A percentile compares a stretch with the other conserved stretches of the same genome.
These are phyloP conservation scores for Periophthalmus modestus DNA, from an alignment of 2,113 vertebrate species.

Conservation along the genomic window DNA sequence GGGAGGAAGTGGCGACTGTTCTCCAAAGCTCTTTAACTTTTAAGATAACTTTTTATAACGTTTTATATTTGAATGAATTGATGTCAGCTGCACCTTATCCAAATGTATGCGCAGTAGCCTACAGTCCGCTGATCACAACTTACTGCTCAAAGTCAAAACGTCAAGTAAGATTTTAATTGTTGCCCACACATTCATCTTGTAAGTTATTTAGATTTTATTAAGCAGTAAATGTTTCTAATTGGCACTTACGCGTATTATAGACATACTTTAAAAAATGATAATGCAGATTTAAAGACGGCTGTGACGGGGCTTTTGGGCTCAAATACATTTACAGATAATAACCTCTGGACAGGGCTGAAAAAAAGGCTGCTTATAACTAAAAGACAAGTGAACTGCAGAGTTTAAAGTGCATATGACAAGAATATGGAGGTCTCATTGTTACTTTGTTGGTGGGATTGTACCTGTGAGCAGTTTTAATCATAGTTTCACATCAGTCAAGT, in stretches of 20 bases:
- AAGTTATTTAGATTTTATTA: neutral
- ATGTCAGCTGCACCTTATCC: neutral
- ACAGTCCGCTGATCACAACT: neutral
- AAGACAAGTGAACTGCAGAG: slow-evolving; percentile 17
- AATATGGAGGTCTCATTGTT: neutral
- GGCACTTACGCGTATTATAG: neutral
- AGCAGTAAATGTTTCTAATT: neutral
- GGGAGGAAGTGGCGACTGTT: slow-evolving; percentile 2
- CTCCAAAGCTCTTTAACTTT: neutral
- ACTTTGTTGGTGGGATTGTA: neutral
- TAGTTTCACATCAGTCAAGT: too few species aligned
- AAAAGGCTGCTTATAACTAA: neutral
- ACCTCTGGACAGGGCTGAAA: neutral
- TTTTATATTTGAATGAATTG: slow-evolving; percentile 2
- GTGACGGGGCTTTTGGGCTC: neutral
- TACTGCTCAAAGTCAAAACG: neutral
- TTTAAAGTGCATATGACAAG: slow-evolving; percentile 18
- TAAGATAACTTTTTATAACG: neutral
- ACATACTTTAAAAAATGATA: neutral
- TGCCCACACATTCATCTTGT: neutral
- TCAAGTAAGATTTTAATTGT: neutral
- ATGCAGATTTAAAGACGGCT: neutral
- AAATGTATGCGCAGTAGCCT: neutral
- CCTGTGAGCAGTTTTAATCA: too few species aligned
- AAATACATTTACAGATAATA: neutral